Evolutionary conservation across 2,888 invertebrate species (phyloP), one percentile per base, ranked within the genome.

Genomic region (Apodemia zela): DNA sequence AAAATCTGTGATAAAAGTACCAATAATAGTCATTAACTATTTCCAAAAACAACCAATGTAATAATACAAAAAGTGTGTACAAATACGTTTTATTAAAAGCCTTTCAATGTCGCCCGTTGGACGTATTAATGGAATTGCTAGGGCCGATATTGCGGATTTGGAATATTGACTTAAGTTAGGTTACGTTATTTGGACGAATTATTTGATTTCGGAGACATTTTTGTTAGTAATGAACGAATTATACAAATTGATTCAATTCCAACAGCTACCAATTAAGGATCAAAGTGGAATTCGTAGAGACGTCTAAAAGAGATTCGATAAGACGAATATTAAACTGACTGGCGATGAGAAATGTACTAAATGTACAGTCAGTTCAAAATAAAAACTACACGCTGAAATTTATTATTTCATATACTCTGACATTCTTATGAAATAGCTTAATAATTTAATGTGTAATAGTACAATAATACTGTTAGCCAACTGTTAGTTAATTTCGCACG

Each of bases 101-200:
- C 42, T 62, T 62, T 59, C 59, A 59, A 38, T 62, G 57, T 57
- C 57, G 29, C 58, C 13, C 33, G 42, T 42, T 59, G 42, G 17
- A 42, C 62, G 57, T n/a, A 25, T 42, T 62, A 62, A 62, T 62
- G 62, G 62, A 45, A 62, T 62, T 62, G 58, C 38, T 33, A 47
- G 45, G 33, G 33, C 45, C 62, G 58, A 62, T 58, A 45, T 42
- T 47, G 38, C 25, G 35, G 38, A 42, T 60, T 60, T 18, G 42
- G 42, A 60, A 42, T 42, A 60, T 60, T 60, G 59, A 29, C 29
- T 42, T 21, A 57, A 54, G 57, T 47, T 49, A 49, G 17, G 18
- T 51, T 51, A 18, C 10, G 21, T 51, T 51, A 18, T 54, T 54
- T 54, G 15, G 18, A 54, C 21, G 21, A 54, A 25, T 54, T 18